Base-by-base conservation (phyloP, 2,797 vertebrate genomes). In the Gymnodraco acuticeps region DNA sequence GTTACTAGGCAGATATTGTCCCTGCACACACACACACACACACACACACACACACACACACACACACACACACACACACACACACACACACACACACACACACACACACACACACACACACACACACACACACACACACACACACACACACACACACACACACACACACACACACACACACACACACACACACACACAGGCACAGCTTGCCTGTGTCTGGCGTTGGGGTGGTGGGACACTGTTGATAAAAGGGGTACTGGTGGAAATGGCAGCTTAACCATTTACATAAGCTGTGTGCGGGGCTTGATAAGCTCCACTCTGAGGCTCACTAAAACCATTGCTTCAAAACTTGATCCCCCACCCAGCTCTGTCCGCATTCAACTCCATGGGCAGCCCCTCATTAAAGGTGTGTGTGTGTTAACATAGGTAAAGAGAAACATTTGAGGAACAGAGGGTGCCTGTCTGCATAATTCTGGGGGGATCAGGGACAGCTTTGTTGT, bases 1-100 rank as follows among this genome's bases (percentile, higher is more conserved):
- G 90, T 93, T 90, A 91, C 92, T 78, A 91, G 89, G 90, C 91
- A 93, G 91, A 93, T 88, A 87, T 52, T 76, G 77, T 67, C 63
- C 58, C 76, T 60, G 48, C 52, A 43, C 16, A 81, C 68, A 70
- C 56, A 76, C 46, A 53, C 75, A 77, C 56, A 16, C 45, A 15
- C 45, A 15, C 13, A 1, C 43, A 45, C 43, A 79, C 66, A 71
- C 58, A 75, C 46, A 53, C 75, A 73, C 31, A 33, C 33, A 33
- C 33, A 33, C 33, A 73, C 62, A 75, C 64, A 77, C 55, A 66
- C 56, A 69, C 78, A 77, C 77, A 84, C 78, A 77, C 46, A 53
- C 75, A 77, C 56, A 80, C 41, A 71, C 75, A 64, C 51, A 73
- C 31, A 58, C 61, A 16, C 45, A 15, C 45, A 15, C 13, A 1